Base-by-base conservation (phyloP, 1,140 invertebrate genomes). In the Thaumetopoea pityocampa region DNA sequence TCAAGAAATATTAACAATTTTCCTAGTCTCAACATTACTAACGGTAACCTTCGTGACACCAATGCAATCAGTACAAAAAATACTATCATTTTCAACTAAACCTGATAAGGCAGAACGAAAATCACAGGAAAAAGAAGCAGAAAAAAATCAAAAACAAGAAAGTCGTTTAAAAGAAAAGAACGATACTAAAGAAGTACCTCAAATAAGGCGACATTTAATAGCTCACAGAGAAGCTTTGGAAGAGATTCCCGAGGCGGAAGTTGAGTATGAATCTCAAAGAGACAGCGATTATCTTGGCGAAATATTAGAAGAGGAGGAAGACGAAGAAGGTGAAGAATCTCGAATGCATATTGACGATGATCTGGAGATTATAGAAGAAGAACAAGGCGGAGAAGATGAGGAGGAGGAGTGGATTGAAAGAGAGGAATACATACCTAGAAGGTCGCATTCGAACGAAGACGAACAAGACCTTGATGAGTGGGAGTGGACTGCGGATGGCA, bases 31-130 rank as follows among this genome's bases (percentile, higher is more conserved):
- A 0, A 68, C 88, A 29, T 53, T 89, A 22, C 60, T 92, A 4
- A 92, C 91, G 1, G 51, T 92, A 24, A 73, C 92, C 4, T 89
- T 92, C 34, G 89, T 92, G 36, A 88, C 87, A 7, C 91, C 91
- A 16, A 90, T 91, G 61, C 90, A 92, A 67, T 91, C 90, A 36
- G 69, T 92, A 3, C 91, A 89, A 52, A 90, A 89, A 62, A 44
- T 87, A 30, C 58, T 88, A 1, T 55, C 52, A 30, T 53, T 59
- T 10, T 40, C 55, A 27, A 44, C 62, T 17, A 57, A 60, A 45
- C 44, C 35, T 8, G 43, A 34, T 5, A 20, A 12, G 17, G 10
- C 38, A 18, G 11, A 65, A 33, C 43, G 57, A 38, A 56, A 55
- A 19, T 28, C 28, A 27, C 47, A 44, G 42, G 28, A 43, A 3